phyloP scores from a whole-genome alignment of 1,140 invertebrate species.

The Cydia strobilella region DNA sequence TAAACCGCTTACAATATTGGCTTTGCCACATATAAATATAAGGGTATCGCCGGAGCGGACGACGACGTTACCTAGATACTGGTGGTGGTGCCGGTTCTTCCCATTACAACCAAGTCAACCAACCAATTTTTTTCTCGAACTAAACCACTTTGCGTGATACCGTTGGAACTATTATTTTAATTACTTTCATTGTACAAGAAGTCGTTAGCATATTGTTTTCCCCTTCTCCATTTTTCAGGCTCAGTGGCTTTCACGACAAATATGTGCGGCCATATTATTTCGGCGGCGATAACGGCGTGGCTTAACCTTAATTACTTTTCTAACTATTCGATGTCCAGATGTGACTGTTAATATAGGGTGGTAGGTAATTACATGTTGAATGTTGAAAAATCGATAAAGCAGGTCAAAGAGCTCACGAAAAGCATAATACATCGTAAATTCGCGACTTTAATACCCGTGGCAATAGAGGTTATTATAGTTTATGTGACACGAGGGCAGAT shows the following conservation, averaged over 20 bases:
- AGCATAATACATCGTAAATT: neutral
- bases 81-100: slow-evolving; percentile 33
- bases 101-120: slow-evolving; percentile 42
- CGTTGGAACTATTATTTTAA: slow-evolving; percentile 73
- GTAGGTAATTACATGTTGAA: slow-evolving; percentile 53
- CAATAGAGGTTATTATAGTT: slow-evolving; percentile 13
- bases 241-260: slow-evolving; percentile 57
- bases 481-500: neutral
- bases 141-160: slow-evolving; percentile 68
- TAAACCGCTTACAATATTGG: slow-evolving; percentile 60
- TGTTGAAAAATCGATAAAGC: slow-evolving; percentile 53
- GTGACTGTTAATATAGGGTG: slow-evolving; percentile 43
- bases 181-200: slow-evolving; percentile 68
- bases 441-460: neutral
- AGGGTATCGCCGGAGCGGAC: slow-evolving; percentile 32
- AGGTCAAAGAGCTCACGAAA: slow-evolving; percentile 16
- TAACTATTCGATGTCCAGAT: slow-evolving; percentile 53
- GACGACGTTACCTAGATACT: slow-evolving; percentile 43
- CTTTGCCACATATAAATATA: slow-evolving; percentile 52
- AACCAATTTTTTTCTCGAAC: slow-evolving; percentile 52
- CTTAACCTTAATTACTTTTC: slow-evolving; percentile 57
- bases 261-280: slow-evolving; percentile 48
- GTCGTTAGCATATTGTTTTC: slow-evolving; percentile 59
- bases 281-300: slow-evolving; percentile 44
- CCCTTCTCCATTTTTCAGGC: slow-evolving; percentile 48